phyloP scores from a whole-genome alignment of 2,797 vertebrate genomes.

The Amphiprion clarkii region DNA sequence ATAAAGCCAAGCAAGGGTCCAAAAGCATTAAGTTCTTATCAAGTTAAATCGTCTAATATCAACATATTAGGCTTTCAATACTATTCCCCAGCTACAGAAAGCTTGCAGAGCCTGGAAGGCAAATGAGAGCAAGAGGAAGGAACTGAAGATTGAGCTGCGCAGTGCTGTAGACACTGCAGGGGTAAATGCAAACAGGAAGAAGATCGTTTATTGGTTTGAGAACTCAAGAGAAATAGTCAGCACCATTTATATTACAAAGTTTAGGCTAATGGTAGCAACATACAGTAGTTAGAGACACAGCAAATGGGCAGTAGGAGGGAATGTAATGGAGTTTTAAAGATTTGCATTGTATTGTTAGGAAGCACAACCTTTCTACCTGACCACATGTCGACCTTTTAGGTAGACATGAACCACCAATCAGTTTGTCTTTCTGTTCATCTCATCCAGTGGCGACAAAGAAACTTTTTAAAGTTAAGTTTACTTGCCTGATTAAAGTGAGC shows the following conservation, averaged over 20 bases:
- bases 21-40: slow-evolving; percentile 61
- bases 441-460: too few species aligned
- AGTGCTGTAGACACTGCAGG: neutral
- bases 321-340: slow-evolving; percentile 5
- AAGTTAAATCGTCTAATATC: slow-evolving; percentile 59
- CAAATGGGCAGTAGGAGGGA: neutral
- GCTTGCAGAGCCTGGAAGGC: slow-evolving; percentile 29
- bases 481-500: too few species aligned
- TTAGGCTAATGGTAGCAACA: neutral
- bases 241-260: slow-evolving; percentile 11
- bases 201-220: neutral
- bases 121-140: slow-evolving; percentile 16
- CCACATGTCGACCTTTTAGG: too few species aligned
- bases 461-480: too few species aligned
- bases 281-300: neutral
- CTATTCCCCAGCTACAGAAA: slow-evolving; percentile 35
- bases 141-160: slow-evolving; percentile 1
- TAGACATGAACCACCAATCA: too few species aligned
- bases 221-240: slow-evolving; percentile 8
- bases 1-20: slow-evolving; percentile 25
- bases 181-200: neutral
- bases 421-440: too few species aligned
- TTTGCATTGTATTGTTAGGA: neutral
- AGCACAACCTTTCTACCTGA: too few species aligned
- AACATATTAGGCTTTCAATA: slow-evolving; percentile 60